These are phyloP conservation scores for Synanthedon tipuliformis DNA, from an alignment of 2,888 invertebrate species.

Conservation along the genomic window DNA sequence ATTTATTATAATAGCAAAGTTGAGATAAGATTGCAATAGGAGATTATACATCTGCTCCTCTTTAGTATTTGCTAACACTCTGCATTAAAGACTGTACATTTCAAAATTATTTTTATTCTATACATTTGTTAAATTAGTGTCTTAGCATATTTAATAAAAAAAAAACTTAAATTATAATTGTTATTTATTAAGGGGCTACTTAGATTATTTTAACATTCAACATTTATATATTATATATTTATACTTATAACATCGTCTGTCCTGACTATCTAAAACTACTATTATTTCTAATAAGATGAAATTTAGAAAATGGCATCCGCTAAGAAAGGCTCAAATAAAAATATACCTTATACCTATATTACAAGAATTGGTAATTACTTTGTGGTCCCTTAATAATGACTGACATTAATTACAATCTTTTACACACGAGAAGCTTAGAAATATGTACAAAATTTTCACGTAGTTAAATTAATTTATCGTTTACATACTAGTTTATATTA, in stretches of 20 bases:
- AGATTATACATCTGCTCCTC: neutral
- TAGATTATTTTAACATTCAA: too few species aligned
- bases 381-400: neutral
- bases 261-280: too few species aligned
- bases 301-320: too few species aligned
- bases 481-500: too few species aligned
- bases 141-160: constrained; percentile 9
- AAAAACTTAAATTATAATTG: too few species aligned
- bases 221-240: too few species aligned
- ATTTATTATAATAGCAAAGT: too few species aligned
- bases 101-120: constrained; percentile 17
- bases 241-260: too few species aligned
- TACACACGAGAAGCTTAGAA: constrained; percentile 45
- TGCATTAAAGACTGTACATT: constrained; percentile 25
- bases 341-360: too few species aligned
- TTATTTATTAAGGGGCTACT: too few species aligned
- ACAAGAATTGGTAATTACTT: neutral
- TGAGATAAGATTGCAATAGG: neutral
- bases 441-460: constrained; percentile 57
- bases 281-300: too few species aligned
- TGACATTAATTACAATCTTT: constrained; percentile 8
- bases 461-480: constrained; percentile 50
- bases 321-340: too few species aligned
- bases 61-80: constrained; percentile 5
- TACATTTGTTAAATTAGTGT: constrained; percentile 21